A percentile compares a stretch with the other conserved stretches of the same genome.
Conservation (phyloP, 2,888 invertebrate species). For the Diaprepes abbreviatus region DNA sequence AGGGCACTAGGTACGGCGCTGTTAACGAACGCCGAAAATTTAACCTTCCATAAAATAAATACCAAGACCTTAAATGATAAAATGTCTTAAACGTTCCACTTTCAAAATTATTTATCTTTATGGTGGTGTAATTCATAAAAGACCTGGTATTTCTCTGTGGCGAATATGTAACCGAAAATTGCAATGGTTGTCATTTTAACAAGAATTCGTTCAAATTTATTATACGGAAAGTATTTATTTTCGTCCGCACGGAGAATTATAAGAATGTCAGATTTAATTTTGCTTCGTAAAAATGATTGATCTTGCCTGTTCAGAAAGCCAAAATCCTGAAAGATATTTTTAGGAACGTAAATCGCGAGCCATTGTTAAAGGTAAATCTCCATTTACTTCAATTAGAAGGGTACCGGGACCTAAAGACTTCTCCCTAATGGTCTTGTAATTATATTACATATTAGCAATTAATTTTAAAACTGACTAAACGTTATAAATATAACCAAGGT, state of each 20-base stretch:
- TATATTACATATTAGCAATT: slow-evolving; percentile 12
- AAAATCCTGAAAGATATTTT: slow-evolving; percentile 9
- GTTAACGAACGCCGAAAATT: too few species aligned
- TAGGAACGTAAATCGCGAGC: slow-evolving; percentile 12
- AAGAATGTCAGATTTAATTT: slow-evolving; percentile 25
- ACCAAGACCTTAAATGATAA: too few species aligned
- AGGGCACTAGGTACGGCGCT: too few species aligned
- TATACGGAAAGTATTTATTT: slow-evolving; percentile 27
- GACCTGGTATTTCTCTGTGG: slow-evolving; percentile 18
- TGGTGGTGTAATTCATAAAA: slow-evolving; percentile 17
- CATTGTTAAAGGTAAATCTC: slow-evolving; percentile 22
- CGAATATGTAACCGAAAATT: slow-evolving; percentile 20
- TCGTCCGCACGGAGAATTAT: slow-evolving; percentile 19
- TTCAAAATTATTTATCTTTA: slow-evolving; percentile 3
- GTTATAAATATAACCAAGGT: not conserved
- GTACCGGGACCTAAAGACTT: slow-evolving; percentile 9
- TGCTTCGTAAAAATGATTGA: slow-evolving; percentile 18
- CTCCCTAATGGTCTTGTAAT: slow-evolving; percentile 10
- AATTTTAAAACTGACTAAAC: slow-evolving; percentile 12
- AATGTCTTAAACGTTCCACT: too few species aligned
- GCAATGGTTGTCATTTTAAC: slow-evolving; percentile 19
- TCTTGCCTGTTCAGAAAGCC: slow-evolving; percentile 21
- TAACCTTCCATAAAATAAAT: too few species aligned
- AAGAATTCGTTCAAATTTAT: slow-evolving; percentile 27
- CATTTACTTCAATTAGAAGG: slow-evolving; percentile 21